These are phyloP conservation scores for Turnix velox DNA, from an alignment of 2,113 vertebrate species.

Conservation along the genomic window DNA sequence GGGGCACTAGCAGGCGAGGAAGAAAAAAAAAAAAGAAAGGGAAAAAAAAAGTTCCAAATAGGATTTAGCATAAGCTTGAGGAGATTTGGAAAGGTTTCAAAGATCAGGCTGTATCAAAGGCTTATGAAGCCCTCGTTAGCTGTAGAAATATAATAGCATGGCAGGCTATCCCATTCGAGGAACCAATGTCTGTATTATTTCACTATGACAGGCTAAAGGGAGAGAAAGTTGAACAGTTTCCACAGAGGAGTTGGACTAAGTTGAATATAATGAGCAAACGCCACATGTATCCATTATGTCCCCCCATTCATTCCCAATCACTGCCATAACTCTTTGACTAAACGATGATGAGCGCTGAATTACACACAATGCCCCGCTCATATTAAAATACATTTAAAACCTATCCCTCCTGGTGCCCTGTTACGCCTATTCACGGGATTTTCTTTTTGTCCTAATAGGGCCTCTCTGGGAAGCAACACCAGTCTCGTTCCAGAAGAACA, in stretches of 20 bases:
- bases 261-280: constrained; percentile 92
- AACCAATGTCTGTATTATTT: constrained; percentile 86
- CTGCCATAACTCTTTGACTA: constrained; percentile 85
- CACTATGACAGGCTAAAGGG: constrained; percentile 82
- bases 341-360: constrained; percentile 88
- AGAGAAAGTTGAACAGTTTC: constrained; percentile 86
- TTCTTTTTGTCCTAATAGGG: constrained; percentile 83
- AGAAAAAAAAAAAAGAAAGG: constrained; percentile 9
- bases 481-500: constrained; percentile 82
- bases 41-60: constrained; percentile 83
- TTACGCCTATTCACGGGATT: constrained; percentile 91
- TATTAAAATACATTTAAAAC: constrained; percentile 93
- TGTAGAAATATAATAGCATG: constrained; percentile 85
- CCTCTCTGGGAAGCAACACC: constrained; percentile 82
- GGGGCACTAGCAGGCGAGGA: constrained; percentile 80
- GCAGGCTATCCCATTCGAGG: constrained; percentile 81
- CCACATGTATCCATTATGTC: constrained; percentile 87
- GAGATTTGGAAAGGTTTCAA: constrained; percentile 93
- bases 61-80: constrained; percentile 91
- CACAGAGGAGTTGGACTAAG: constrained; percentile 81
- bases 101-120: constrained; percentile 95
- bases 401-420: constrained; percentile 79
- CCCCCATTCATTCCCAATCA: constrained; percentile 77
- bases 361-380: constrained; percentile 78
- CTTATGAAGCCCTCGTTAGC: constrained; percentile 95